Percentiles rank a stretch among this genome's conserved stretches.
Conservation (phyloP, 2,113 vertebrate genomes). For the Podarcis raffonei region DNA sequence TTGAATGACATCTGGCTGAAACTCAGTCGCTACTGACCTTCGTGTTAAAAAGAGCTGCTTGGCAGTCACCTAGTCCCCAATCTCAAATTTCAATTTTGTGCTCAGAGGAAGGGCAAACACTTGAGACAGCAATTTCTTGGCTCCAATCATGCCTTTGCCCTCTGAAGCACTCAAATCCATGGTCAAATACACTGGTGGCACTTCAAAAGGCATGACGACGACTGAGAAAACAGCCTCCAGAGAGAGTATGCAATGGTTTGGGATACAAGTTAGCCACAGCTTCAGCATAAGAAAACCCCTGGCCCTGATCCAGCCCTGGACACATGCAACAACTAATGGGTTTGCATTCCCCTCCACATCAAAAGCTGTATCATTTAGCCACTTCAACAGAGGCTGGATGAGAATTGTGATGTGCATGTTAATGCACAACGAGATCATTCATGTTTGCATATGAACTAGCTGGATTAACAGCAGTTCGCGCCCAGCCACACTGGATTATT, state of each 20-base stretch:
- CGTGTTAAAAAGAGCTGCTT: neutral
- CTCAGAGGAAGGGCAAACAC: constrained; percentile 32
- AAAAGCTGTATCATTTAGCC: neutral
- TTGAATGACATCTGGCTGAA: constrained; percentile 1
- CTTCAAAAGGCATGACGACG: neutral
- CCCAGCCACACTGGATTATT: neutral
- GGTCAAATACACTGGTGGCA: neutral
- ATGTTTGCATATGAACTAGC: neutral
- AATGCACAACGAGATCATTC: neutral
- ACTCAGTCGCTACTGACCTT: neutral
- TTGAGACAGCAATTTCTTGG: constrained; percentile 15
- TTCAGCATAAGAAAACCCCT: neutral
- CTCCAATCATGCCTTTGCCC: constrained; percentile 19
- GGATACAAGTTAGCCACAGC: neutral
- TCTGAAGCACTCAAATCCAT: constrained; percentile 18
- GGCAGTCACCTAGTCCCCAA: neutral
- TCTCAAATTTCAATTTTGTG: constrained; percentile 24
- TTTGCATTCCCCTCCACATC: neutral
- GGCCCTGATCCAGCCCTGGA: neutral
- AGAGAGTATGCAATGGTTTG: too few relatives aligned
- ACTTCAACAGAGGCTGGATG: neutral
- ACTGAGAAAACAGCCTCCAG: neutral
- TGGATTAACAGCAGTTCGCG: neutral
- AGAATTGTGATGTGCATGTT: neutral
- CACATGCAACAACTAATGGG: neutral